phyloP scores from a whole-genome alignment of 2,888 invertebrate genomes.

The Tiliacea citrago region DNA sequence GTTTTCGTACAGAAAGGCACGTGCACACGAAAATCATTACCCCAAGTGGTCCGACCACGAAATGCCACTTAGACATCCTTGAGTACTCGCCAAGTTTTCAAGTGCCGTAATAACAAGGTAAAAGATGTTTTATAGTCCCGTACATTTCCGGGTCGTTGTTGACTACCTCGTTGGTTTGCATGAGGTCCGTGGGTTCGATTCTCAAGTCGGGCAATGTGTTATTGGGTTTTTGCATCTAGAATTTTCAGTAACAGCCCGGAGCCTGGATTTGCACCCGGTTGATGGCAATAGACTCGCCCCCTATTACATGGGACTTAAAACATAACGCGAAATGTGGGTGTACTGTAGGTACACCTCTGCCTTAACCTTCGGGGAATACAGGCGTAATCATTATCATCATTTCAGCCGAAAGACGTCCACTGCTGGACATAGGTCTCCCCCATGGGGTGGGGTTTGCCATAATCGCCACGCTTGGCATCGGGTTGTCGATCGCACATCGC shows the following conservation, averaged over 20 bases:
- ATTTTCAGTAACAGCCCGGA: background rate
- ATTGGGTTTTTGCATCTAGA: background rate
- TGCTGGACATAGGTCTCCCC: too few relatives aligned
- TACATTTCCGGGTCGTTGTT: background rate
- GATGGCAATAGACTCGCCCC: too few relatives aligned
- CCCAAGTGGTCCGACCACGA: conserved; percentile 37
- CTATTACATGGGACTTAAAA: background rate
- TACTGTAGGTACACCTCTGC: too few relatives aligned
- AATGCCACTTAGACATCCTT: conserved; percentile 29
- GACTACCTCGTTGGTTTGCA: background rate
- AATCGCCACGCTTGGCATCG: too few relatives aligned
- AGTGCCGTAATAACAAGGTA: conserved; percentile 36
- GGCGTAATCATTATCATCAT: too few relatives aligned
- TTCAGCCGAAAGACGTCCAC: too few relatives aligned
- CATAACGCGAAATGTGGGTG: background rate
- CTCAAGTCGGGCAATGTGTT: background rate
- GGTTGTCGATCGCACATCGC: too few relatives aligned
- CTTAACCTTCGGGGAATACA: background rate
- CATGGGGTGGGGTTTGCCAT: too few relatives aligned
- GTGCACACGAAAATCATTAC: conserved; percentile 44
- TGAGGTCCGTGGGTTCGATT: background rate
- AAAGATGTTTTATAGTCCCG: conserved; percentile 12
- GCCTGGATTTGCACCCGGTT: too few relatives aligned
- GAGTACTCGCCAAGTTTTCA: conserved; percentile 34
- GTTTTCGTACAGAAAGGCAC: conserved; percentile 8